Evolutionary conservation across 1,140 invertebrate genomes (phyloP), one percentile per base, ranked within the genome.

Genomic region (Formica exsecta): DNA sequence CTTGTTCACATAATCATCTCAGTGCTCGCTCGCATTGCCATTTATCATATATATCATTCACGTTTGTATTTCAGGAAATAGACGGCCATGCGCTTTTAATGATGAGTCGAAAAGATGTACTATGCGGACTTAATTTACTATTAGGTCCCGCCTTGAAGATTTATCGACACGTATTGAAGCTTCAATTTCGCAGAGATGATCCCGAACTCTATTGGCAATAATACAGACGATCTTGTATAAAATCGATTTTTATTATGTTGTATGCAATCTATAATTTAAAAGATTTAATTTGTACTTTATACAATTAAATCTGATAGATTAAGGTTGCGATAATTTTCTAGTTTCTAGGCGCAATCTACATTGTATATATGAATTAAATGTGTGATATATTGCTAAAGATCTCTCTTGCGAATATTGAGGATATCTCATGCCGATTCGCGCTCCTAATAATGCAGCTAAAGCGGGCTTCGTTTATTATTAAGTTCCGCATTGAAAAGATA

Each of bases 71-170:
- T 75, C 94, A 98, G 98, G 98, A 98, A 92, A 98, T 99, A 89
- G 98, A 99, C 96, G 98, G 98, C 0, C 96, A 97, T 87, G 97
- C 97, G 3, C 94, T 99, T 38, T 95, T 98, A 36, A 95, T 98
- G 89, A 96, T 98, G 94, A 97, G 97, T 91, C 95, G 98, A 88
- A 96, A 96, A 48, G 98, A 99, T 92, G 97, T 98, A 3, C 95
- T 98, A 3, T 97, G 95, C 59, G 97, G 97, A 41, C 95, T 99
- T 61, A 96, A 97, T 75, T 94, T 99, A 29, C 97, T 98, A 86
- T 94, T 99, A 1, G 98, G 98, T 13, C 98, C 98, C 36, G 98
- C 98, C 6, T 95, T 99, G 6, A 98, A 98, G 93, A 97, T 99
- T 68, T 98, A 98, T 93, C 96, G 97, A 61, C 97, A 98, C 83